phyloP scores from a whole-genome alignment of 1,140 invertebrate species.

The Lucilia sericata region DNA sequence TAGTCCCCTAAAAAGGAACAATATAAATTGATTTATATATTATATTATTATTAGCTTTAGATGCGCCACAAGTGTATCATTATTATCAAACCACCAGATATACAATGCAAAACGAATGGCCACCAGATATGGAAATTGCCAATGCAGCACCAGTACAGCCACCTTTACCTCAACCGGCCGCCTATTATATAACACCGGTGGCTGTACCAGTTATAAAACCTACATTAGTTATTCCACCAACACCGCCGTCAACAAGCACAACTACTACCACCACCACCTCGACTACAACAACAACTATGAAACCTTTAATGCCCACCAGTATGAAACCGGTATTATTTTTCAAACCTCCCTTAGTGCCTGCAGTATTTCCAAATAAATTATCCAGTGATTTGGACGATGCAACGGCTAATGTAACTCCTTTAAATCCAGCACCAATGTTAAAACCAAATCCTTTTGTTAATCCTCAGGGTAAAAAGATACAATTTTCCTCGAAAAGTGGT shows the following conservation, averaged over 20 bases:
- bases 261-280: neutral
- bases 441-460: conserved; percentile 42
- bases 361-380: conserved; percentile 22
- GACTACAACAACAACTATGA: neutral
- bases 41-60: conserved; percentile 34
- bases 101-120: conserved; percentile 38
- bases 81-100: conserved; percentile 46
- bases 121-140: neutral
- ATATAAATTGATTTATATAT: neutral
- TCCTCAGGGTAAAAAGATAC: conserved; percentile 25
- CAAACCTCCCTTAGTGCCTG: neutral
- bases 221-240: neutral
- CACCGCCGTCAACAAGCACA: neutral
- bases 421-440: conserved; percentile 30
- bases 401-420: neutral
- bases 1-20: neutral
- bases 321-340: neutral
- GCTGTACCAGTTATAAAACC: neutral
- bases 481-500: conserved; percentile 3
- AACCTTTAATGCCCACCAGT: neutral
- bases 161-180: neutral
- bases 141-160: neutral
- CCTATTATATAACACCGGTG: conserved; percentile 1
- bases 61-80: conserved; percentile 35
- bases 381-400: conserved; percentile 3